These are phyloP conservation scores for Lutraria rhynchaena DNA, from an alignment of 1,140 invertebrate genomes.

Conservation along the genomic window DNA sequence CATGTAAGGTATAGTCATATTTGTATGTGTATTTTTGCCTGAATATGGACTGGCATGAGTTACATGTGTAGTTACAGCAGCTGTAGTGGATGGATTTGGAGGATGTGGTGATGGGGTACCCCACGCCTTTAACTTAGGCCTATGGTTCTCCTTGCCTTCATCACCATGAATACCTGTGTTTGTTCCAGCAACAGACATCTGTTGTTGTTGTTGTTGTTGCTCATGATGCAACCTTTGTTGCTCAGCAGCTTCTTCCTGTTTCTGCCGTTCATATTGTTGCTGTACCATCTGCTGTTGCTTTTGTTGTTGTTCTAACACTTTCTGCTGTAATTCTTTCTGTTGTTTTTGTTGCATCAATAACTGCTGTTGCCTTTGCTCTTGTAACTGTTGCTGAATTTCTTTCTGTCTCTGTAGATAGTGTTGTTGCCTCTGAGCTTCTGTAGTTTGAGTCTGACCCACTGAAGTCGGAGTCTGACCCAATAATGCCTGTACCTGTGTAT, in stretches of 20 bases:
- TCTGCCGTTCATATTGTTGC: constrained; percentile 38
- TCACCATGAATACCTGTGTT: background rate
- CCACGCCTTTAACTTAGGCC: constrained; percentile 57
- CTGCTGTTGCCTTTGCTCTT: constrained; percentile 31
- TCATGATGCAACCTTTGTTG: background rate
- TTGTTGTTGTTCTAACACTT: constrained; percentile 44
- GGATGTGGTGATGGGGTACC: constrained; percentile 50
- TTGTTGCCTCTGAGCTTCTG: constrained; percentile 36
- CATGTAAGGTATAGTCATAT: constrained; percentile 37
- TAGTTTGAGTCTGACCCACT: background rate
- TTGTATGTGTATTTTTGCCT: constrained; percentile 52
- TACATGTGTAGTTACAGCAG: constrained; percentile 15
- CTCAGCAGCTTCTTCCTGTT: constrained; percentile 26
- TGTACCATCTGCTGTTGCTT: constrained; percentile 40
- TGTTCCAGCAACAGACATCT: background rate
- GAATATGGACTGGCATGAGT: constrained; percentile 55
- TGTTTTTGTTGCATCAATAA: constrained; percentile 20
- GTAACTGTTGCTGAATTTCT: constrained; percentile 41
- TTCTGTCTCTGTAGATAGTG: constrained; percentile 36
- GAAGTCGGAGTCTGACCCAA: background rate
- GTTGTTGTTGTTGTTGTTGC: constrained; percentile 27
- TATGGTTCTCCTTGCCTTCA: constrained; percentile 39
- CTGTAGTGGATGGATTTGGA: constrained; percentile 17
- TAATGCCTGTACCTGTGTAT: constrained; percentile 29
- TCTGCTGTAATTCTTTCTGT: constrained; percentile 36